These are phyloP conservation scores for Terebella lapidaria DNA, from an alignment of 2,888 invertebrate species.

Conservation along the genomic window DNA sequence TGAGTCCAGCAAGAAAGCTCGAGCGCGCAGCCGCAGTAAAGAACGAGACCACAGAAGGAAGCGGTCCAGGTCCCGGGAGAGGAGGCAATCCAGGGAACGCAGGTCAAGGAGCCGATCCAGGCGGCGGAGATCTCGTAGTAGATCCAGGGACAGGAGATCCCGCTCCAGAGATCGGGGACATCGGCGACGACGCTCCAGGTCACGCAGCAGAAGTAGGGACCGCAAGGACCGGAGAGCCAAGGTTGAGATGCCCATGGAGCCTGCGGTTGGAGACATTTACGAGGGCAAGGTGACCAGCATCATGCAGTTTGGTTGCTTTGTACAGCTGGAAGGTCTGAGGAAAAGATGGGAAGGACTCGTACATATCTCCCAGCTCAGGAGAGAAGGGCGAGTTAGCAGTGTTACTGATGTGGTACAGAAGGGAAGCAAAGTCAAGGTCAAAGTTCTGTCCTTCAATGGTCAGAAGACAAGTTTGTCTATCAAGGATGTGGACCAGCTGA, in stretches of 20 bases:
- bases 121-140: conserved; percentile 9
- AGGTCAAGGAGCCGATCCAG: conserved; percentile 25
- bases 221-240: not conserved
- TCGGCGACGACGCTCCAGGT: conserved; percentile 5
- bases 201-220: conserved; percentile 2
- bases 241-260: conserved; percentile 53
- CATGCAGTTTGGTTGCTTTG: conserved; percentile 97
- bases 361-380: conserved; percentile 86
- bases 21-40: not conserved
- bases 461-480: conserved; percentile 92
- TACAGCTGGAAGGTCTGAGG: conserved; percentile 84
- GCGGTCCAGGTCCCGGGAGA: conserved; percentile 4
- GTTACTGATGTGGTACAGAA: conserved; percentile 88
- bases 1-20: not conserved
- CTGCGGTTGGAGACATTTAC: conserved; percentile 70
- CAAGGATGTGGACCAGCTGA: conserved; percentile 95
- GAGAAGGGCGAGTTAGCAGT: conserved; percentile 89
- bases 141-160: conserved; percentile 10
- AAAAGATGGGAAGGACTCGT: conserved; percentile 90
- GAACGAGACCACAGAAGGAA: conserved; percentile 3
- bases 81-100: conserved; percentile 26
- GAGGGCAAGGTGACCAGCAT: conserved; percentile 90
- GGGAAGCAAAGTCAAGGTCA: conserved; percentile 73
- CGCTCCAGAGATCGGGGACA: not conserved
- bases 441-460: conserved; percentile 87